Base-by-base conservation (phyloP, 2,113 vertebrate genomes). In the Aphelocoma coerulescens region DNA sequence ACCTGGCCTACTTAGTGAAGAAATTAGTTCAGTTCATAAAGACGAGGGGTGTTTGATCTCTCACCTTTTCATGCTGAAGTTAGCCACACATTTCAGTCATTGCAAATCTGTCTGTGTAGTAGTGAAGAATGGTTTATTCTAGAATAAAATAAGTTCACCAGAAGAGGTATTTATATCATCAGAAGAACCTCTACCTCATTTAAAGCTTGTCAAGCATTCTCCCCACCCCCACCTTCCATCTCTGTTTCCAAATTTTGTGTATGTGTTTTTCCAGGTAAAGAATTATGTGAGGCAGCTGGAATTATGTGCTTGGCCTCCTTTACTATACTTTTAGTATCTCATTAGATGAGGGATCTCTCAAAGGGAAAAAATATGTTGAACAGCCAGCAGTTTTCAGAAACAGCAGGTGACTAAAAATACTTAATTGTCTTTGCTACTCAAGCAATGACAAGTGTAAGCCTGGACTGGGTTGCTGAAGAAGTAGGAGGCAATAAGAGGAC, bases 151-250 rank as follows among this genome's bases (percentile, higher is more conserved):
- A n/a, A 91, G 27, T 11, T 39, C 10, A 54, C 26, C 7, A 63
- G 35, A 89, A 75, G 24, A 71, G 33, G 16, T 48, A 44, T 91
- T 84, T 78, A 7, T 52, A 63, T 66, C 4, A 69, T 27, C 27
- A 35, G 59, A 73, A 79, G 35, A 91, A 90, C 7, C 8, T 66
- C 39, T 48, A 18, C 24, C 11, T 87, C 32, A 27, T 58, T 63
- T 59, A 67, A 83, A 80, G 13, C 33, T 85, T 77, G 49, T 16
- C 35, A 41, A 27, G 23, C 4, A 7, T 65, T 79, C 17, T 62
- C 20, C 22, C 6, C 8, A 39, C 4, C 18, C 16, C 10, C 0
- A 1, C 7, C 18, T 11, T 13, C 6, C 13, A 37, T 4, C 33
- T 33, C 51, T 48, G 81, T 51, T 75, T 68, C 20, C 16, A 57